Percentiles rank a stretch among this genome's conserved stretches.
phyloP scores from a whole-genome alignment of 2,113 vertebrate genomes.

The Strix aluco region DNA sequence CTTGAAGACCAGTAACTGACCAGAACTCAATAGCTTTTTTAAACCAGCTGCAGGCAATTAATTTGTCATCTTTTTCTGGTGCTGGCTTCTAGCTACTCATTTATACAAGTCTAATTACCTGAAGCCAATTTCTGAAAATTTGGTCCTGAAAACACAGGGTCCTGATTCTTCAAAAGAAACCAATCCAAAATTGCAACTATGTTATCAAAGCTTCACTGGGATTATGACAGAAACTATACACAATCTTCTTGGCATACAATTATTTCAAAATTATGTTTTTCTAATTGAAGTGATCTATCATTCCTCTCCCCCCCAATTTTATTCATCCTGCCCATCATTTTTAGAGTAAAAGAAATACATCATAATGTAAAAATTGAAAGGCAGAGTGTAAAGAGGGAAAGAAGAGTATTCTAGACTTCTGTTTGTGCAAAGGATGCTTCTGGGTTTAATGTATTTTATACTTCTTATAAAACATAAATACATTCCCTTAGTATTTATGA shows the following conservation, averaged over 20 bases:
- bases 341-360: neutral
- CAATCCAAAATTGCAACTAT: conserved; percentile 26
- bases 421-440: neutral
- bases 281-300: conserved; percentile 24
- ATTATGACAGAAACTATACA: conserved; percentile 1
- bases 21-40: conserved; percentile 41
- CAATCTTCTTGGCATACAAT: neutral
- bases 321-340: conserved; percentile 8
- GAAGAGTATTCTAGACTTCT: neutral
- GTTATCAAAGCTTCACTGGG: conserved; percentile 38
- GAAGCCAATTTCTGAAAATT: conserved; percentile 48
- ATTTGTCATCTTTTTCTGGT: conserved; percentile 42
- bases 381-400: neutral
- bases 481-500: neutral
- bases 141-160: conserved; percentile 31
- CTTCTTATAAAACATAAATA: conserved; percentile 26
- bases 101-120: conserved; percentile 56
- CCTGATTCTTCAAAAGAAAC: conserved; percentile 53
- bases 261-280: conserved; percentile 37
- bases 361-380: neutral
- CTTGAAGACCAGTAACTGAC: conserved; percentile 52
- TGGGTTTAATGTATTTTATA: conserved; percentile 20
- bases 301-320: neutral
- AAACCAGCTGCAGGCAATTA: conserved; percentile 58
- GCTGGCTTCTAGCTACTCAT: conserved; percentile 22